phyloP scores from a whole-genome alignment of 2,888 invertebrate species.

The Leptopilina myrica region DNA sequence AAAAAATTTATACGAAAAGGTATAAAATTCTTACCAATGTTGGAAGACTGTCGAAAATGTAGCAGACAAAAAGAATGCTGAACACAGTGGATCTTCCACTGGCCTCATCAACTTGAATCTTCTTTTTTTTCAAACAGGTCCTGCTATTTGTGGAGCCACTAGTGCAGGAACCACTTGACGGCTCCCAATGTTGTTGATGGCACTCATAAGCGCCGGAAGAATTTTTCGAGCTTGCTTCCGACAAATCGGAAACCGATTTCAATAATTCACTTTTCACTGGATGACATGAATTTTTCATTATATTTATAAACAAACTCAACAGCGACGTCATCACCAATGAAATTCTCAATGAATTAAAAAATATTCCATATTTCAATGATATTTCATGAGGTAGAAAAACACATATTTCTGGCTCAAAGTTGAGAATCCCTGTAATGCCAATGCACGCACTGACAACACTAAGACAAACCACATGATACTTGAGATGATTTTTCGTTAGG shows the following conservation, averaged over 20 bases:
- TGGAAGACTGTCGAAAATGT: constrained; percentile 80
- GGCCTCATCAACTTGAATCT: constrained; percentile 72
- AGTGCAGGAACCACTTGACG: constrained; percentile 78
- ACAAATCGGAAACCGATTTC: constrained; percentile 72
- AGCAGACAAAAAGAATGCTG: constrained; percentile 79
- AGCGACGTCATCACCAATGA: constrained; percentile 64
- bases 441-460: constrained; percentile 77
- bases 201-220: constrained; percentile 72
- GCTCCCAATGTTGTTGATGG: constrained; percentile 75
- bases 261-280: constrained; percentile 68
- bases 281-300: constrained; percentile 59
- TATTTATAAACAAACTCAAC: constrained; percentile 56
- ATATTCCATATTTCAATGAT: constrained; percentile 70
- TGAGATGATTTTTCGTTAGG: constrained; percentile 74
- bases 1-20: background rate
- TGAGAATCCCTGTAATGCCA: constrained; percentile 77
- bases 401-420: constrained; percentile 72
- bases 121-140: constrained; percentile 76
- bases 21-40: constrained; percentile 77
- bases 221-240: constrained; percentile 73
- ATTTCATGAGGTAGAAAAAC: constrained; percentile 71
- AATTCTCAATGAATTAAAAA: constrained; percentile 68
- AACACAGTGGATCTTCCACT: constrained; percentile 77
- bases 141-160: constrained; percentile 79
- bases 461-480: constrained; percentile 77